Evolutionary conservation across 2,888 invertebrate genomes (phyloP).

Genomic region (Drosophila cracens): DNA sequence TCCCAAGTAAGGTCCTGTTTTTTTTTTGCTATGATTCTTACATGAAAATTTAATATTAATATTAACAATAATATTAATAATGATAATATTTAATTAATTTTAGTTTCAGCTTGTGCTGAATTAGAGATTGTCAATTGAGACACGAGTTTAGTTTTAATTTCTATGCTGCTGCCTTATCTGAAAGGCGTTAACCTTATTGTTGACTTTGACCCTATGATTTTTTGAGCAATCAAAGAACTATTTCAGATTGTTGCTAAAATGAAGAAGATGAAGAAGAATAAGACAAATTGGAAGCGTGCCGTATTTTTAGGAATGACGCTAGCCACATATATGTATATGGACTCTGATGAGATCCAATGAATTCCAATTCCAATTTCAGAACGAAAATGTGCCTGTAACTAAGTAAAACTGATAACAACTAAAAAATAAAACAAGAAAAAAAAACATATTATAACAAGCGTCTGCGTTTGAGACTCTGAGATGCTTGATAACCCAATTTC

Average conservation of each 20-base stretch:
- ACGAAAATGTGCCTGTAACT: conserved; percentile 27
- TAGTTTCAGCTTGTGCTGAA: not conserved
- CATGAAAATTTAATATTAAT: not conserved
- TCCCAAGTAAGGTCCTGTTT: not conserved
- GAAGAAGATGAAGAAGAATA: conserved; percentile 11
- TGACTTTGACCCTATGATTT: conserved; percentile 23
- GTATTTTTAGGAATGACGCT: conserved; percentile 73
- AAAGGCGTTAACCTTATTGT: conserved; percentile 30
- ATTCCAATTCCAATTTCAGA: conserved; percentile 72
- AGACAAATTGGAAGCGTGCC: conserved; percentile 33
- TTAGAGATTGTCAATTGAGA: not conserved
- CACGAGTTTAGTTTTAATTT: not conserved
- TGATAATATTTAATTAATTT: not conserved
- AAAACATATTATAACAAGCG: conserved; percentile 24
- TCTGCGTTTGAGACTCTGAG: conserved; percentile 40
- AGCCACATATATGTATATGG: conserved; percentile 24
- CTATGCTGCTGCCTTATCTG: conserved; percentile 22
- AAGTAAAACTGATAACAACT: conserved; percentile 66
- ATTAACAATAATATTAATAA: not conserved
- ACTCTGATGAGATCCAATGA: conserved; percentile 66
- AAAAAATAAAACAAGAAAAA: conserved; percentile 9
- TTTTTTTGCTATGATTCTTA: not conserved
- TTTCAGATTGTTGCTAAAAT: conserved; percentile 28
- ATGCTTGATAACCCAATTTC: conserved; percentile 78
- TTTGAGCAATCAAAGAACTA: conserved; percentile 37